Evolutionary conservation across 2,797 vertebrate species (phyloP), one percentile per base, ranked within the genome.

Genomic region (Microcaecilia unicolor): DNA sequence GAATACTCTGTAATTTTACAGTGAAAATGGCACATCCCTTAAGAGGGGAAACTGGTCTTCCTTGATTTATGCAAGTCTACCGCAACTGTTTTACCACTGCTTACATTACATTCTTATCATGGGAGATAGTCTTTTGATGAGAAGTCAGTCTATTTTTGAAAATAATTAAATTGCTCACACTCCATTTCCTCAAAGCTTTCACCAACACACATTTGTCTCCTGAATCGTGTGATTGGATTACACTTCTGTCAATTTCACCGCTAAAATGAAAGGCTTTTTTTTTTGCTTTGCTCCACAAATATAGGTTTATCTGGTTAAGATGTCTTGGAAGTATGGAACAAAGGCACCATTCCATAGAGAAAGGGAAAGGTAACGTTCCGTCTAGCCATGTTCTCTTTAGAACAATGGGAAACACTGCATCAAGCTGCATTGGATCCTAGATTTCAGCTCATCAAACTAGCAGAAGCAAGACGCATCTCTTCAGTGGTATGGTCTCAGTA

Each of bases 241-340:
- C n/a, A n/a, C 52, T 20, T 20, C 4, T 1, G 23, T 48, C 29
- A 28, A 21, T 55, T 24, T 39, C 51, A 39, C 40, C 15, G n/a
- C 14, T 28, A 34, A 31, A 31, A 15, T 10, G 50, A 44, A 10
- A 18, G 43, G n/a, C n/a, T n/a, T n/a, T 26, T 34, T 46, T 32
- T 32, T 44, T 31, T 8, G 6, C 34, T 42, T 48, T 38, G 34
- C 22, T 51, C 37, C 9, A 14, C 33, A 56, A 57, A 44, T 23
- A 21, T 0, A 0, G 18, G 32, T 28, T 51, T 44, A 38, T 35
- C 22, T 28, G 2, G 4, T 4, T 30, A 22, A 51, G 25, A 44
- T 15, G 8, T 34, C 22, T 25, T n/a, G n/a, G n/a, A n/a, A n/a
- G n/a, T n/a, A n/a, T n/a, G n/a, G n/a, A n/a, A n/a, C n/a, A n/a